These are phyloP conservation scores for Psilopsiagon aurifrons DNA, from an alignment of 2,113 vertebrate genomes.

Conservation along the genomic window DNA sequence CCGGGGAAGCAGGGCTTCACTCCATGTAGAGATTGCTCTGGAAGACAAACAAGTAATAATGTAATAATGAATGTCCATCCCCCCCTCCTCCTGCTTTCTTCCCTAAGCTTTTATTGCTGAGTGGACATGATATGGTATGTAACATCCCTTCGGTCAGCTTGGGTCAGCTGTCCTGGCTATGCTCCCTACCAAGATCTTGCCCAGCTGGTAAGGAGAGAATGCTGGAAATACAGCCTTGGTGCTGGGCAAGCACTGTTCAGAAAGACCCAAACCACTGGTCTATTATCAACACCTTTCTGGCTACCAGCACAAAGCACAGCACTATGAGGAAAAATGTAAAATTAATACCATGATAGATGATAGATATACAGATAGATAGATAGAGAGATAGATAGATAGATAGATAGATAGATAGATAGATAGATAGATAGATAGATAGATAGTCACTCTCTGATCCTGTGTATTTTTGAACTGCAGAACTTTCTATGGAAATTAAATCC, in stretches of 20 bases:
- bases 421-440: not conserved
- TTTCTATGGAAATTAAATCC: not conserved
- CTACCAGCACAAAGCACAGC: not conserved
- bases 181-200: not conserved
- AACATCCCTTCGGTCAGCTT: not conserved
- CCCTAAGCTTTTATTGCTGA: not conserved
- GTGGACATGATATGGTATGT: not conserved
- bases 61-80: not conserved
- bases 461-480: not conserved
- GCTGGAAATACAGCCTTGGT: not conserved
- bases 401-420: no score
- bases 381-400: not conserved
- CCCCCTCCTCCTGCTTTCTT: not conserved
- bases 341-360: not conserved
- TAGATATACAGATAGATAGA: no score
- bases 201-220: not conserved
- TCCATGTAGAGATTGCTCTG: accelerated
- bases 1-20: not conserved
- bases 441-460: not conserved
- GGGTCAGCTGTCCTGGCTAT: not conserved
- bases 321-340: not conserved
- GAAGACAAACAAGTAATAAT: not conserved
- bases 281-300: not conserved
- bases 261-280: not conserved
- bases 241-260: not conserved